A percentile compares a stretch with the other conserved stretches of the same genome.
phyloP scores from a whole-genome alignment of 1,140 invertebrate genomes.

The Zophobas morio region DNA sequence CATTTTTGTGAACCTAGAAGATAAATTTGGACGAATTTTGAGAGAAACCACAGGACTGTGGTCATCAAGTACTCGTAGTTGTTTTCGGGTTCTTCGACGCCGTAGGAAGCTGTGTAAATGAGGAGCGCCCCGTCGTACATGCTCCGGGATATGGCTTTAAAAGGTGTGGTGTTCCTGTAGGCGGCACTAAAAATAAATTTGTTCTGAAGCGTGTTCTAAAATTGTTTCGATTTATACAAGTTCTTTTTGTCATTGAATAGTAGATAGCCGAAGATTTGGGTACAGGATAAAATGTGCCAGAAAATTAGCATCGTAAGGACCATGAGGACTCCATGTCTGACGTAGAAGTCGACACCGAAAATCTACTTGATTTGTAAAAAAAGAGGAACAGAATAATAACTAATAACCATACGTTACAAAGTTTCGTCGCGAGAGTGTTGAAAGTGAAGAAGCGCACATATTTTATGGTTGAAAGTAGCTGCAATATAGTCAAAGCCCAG shows the following conservation, averaged over 20 bases:
- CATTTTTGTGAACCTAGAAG: conserved; percentile 56
- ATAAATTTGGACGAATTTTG: conserved; percentile 59
- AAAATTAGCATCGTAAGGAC: conserved; percentile 55
- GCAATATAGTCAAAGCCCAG: conserved; percentile 40
- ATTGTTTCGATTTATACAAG: conserved; percentile 18
- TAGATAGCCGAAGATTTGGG: conserved; percentile 51
- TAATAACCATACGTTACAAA: conserved; percentile 51
- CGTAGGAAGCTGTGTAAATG: conserved; percentile 59
- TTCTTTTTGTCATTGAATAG: conserved; percentile 25
- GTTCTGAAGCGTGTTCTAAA: not conserved
- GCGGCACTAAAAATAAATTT: conserved; percentile 35
- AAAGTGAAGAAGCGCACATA: conserved; percentile 57
- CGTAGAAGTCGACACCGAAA: conserved; percentile 49
- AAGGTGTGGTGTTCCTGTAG: conserved; percentile 8
- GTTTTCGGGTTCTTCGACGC: conserved; percentile 50
- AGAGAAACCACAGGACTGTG: conserved; percentile 58
- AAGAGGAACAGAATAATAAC: conserved; percentile 51
- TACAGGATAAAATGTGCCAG: conserved; percentile 57
- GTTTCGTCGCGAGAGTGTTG: conserved; percentile 54
- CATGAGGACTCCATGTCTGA: conserved; percentile 44
- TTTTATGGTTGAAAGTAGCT: conserved; percentile 49
- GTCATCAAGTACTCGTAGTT: conserved; percentile 55
- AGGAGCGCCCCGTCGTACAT: conserved; percentile 48
- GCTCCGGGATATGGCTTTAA: conserved; percentile 16
- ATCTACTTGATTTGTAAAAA: conserved; percentile 54